phyloP scores from a whole-genome alignment of 2,797 vertebrate species.

The Acomys russatus region DNA sequence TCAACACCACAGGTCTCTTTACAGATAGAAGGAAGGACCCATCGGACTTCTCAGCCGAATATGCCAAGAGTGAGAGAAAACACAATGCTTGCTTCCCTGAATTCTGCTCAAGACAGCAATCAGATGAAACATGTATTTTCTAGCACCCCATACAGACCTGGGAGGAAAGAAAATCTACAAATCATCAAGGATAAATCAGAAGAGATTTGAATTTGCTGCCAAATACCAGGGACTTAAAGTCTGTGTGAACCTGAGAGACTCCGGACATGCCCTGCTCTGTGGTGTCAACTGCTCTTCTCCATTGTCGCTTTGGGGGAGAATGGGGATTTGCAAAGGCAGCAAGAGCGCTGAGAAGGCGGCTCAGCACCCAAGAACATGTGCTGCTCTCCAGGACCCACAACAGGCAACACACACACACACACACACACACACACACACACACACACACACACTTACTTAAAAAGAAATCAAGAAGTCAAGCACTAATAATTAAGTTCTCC shows the following conservation, averaged over 20 bases:
- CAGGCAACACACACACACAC: neutral
- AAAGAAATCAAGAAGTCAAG: neutral
- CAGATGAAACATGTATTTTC: neutral
- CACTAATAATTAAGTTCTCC: neutral
- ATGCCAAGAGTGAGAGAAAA: neutral
- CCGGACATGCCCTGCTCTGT: neutral
- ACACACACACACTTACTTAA: neutral
- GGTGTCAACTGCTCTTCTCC: neutral
- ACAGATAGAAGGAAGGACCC: neutral
- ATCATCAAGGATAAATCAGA: neutral
- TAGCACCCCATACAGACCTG: neutral
- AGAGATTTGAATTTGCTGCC: slow-evolving; percentile 10
- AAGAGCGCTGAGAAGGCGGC: neutral
- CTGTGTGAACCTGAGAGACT: neutral
- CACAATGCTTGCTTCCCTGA: neutral
- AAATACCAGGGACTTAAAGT: slow-evolving; percentile 24
- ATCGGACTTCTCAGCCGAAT: neutral
- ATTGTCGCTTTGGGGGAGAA: neutral
- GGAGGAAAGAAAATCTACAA: neutral
- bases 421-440: neutral
- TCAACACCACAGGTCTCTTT: neutral
- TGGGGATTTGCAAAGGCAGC: neutral
- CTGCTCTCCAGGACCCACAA: neutral
- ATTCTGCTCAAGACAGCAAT: neutral
- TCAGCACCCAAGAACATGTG: neutral